Evolutionary conservation across 1,140 invertebrate genomes (phyloP), one percentile per base, ranked within the genome.

Genomic region (Daktulosphaira vitifoliae): DNA sequence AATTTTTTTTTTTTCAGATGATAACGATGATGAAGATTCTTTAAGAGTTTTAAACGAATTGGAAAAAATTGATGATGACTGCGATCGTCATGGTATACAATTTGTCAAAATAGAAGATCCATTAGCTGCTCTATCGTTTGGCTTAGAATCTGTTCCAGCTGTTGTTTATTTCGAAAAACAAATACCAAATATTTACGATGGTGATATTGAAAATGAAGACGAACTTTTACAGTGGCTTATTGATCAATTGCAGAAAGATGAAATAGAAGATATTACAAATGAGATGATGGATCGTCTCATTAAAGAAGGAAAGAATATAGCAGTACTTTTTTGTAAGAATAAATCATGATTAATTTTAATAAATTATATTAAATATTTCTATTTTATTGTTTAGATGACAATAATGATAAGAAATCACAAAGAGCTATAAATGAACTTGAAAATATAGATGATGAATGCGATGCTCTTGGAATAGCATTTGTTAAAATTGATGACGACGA

Each of bases 361-460:
- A 11, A 11, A n/a, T n/a, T n/a, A n/a, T n/a, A n/a, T n/a, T n/a
- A n/a, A n/a, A n/a, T n/a, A n/a, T 25, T 65, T 65, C 13, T 53
- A 11, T 29, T 22, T 44, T 42, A 8, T 67, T 70, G 75, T 75
- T 39, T 71, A 94, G 90, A 94, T 80, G 88, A 93, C 73, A 90
- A 91, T 73, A 91, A 93, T 72, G 89, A 93, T 73, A 82, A 86
- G 65, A 90, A 90, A 77, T 92, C 89, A 29, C 84, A 89, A 73
- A 83, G 84, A 73, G 88, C 92, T 46, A 77, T 96, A 44, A 86
- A 85, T 71, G 91, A 95, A 78, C 75, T 96, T 68, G 92, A 96
- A 78, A 94, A 93, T 73, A 95, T 95, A 73, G 92, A 95, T 72
- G 92, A 95, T 76, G 91, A 95, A 77, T 92, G 89, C 76, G 91